Percentiles rank a stretch among this genome's conserved stretches.
Evolutionary conservation across 2,113 vertebrate genomes (phyloP).

Genomic region (Xiphophorus hellerii): DNA sequence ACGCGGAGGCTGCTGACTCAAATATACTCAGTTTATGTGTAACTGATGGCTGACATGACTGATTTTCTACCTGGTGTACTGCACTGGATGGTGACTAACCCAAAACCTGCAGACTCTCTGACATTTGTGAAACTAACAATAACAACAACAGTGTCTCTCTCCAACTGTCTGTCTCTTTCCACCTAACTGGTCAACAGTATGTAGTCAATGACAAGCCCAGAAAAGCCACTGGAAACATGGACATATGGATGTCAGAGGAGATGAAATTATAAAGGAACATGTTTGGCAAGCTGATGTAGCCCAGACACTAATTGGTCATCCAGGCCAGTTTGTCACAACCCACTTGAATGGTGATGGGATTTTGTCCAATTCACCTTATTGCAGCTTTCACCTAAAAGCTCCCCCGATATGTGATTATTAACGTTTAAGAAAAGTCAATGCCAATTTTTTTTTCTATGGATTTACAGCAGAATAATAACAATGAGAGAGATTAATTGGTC

Average conservation of each 20-base stretch:
- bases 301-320: slow-evolving; percentile 38
- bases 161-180: slow-evolving; percentile 1
- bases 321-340: slow-evolving; percentile 17
- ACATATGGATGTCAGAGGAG: background rate
- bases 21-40: slow-evolving; percentile 12
- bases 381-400: slow-evolving; percentile 48
- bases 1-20: slow-evolving; percentile 10
- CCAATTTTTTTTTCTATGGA: slow-evolving; percentile 7
- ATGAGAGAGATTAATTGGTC: slow-evolving; percentile 59
- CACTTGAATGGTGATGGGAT: slow-evolving; percentile 21
- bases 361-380: slow-evolving; percentile 30
- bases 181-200: slow-evolving; percentile 1
- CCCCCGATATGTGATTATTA: slow-evolving; percentile 31
- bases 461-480: slow-evolving; percentile 58
- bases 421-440: slow-evolving; percentile 49
- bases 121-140: slow-evolving; percentile 20
- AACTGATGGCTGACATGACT: slow-evolving; percentile 34
- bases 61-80: background rate
- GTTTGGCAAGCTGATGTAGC: slow-evolving; percentile 19
- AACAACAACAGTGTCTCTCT: background rate
- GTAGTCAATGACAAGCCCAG: background rate
- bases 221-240: slow-evolving; percentile 1
- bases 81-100: background rate
- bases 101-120: slow-evolving; percentile 4
- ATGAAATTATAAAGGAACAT: slow-evolving; percentile 13